Evolutionary conservation across 2,888 invertebrate genomes (phyloP).

Genomic region (Eucriotettix oculatus): DNA sequence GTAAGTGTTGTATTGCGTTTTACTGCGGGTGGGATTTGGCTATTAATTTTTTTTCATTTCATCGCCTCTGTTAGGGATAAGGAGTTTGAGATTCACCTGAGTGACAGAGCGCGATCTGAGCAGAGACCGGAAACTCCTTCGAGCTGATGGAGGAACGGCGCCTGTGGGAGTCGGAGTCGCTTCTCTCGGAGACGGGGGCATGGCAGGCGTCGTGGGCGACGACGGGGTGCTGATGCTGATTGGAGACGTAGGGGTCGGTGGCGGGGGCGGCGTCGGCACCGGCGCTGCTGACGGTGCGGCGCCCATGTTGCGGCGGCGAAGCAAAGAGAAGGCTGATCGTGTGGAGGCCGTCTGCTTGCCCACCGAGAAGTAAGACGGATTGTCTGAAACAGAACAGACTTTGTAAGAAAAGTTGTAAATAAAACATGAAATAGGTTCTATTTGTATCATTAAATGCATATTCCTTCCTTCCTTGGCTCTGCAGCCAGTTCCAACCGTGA

Average conservation of each 20-base stretch:
- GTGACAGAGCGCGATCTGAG: conserved; percentile 40
- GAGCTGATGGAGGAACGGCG: not conserved
- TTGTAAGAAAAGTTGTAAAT: too few relatives aligned
- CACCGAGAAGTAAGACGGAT: conserved; percentile 60
- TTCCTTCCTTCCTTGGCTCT: too few relatives aligned
- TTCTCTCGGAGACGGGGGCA: conserved; percentile 1
- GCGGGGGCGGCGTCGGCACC: not conserved
- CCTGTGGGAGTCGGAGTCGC: conserved; percentile 11
- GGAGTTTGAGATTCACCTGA: not conserved
- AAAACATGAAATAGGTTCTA: too few relatives aligned
- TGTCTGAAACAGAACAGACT: conserved; percentile 34
- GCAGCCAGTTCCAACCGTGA: too few relatives aligned
- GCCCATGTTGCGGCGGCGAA: conserved; percentile 2
- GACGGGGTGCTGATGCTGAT: not conserved
- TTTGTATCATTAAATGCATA: too few relatives aligned
- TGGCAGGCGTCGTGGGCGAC: conserved; percentile 1
- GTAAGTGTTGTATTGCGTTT: too few relatives aligned
- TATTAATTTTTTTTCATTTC: too few relatives aligned
- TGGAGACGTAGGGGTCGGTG: conserved; percentile 4
- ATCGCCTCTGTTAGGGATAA: conserved; percentile 20
- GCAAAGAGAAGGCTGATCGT: not conserved
- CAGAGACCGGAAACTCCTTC: conserved; percentile 38
- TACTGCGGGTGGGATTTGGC: too few relatives aligned
- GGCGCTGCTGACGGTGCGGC: conserved; percentile 1
- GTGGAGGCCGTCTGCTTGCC: conserved; percentile 4